These are phyloP conservation scores for Astreopora myriophthalma DNA, from an alignment of 64 coral and sea anemone species.

Conservation along the genomic window DNA sequence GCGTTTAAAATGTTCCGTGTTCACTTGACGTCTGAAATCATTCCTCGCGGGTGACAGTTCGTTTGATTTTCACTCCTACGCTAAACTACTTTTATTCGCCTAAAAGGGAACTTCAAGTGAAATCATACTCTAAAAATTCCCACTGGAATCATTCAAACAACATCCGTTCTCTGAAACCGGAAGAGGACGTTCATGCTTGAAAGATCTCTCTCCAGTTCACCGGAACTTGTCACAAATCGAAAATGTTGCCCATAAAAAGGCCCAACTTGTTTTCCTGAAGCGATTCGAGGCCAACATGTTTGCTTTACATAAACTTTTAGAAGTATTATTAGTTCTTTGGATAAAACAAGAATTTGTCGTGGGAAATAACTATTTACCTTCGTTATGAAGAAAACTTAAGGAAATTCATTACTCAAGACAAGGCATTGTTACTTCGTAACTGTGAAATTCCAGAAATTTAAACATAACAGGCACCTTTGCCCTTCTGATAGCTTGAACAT, in stretches of 20 bases:
- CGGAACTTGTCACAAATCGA: not conserved
- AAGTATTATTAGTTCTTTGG: no score
- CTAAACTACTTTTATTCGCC: not conserved
- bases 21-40: not conserved
- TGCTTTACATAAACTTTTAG: not conserved
- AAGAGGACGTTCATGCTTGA: not conserved
- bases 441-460: no score
- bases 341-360: no score
- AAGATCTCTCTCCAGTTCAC: not conserved
- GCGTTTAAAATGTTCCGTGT: constrained; percentile 21
- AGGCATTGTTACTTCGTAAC: no score
- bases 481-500: no score
- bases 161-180: not conserved
- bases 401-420: no score
- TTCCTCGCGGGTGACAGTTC: not conserved
- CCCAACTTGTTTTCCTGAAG: no score
- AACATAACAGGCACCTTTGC: no score
- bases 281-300: not conserved
- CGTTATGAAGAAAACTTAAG: no score
- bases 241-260: no score
- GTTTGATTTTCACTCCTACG: not conserved
- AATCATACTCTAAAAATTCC: not conserved
- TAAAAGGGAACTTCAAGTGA: not conserved
- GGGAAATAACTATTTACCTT: no score
- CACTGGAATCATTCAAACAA: not conserved